Evolutionary conservation across 2,797 vertebrate species (phyloP), one percentile per base, ranked within the genome.

Genomic region (Sarcoramphus papa): DNA sequence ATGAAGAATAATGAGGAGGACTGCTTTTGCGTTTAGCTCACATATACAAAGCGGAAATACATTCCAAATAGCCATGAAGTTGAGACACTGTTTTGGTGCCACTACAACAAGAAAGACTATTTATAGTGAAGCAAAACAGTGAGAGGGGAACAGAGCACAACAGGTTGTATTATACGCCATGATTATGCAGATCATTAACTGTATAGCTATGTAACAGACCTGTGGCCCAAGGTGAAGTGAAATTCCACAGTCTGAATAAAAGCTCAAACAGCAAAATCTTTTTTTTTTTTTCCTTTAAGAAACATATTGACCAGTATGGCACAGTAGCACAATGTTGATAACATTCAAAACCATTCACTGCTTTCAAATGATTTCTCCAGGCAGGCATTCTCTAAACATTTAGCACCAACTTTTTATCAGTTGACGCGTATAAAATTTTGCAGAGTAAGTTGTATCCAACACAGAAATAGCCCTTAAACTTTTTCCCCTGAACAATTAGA

Each of bases 201-300:
- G 20, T 7, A 25, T 2, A 68, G 28, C 50, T 28, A 18, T 0
- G 1, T 18, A 50, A 57, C 18, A 28, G 16, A 50, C 51, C 24
- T 12, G 35, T 14, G 43, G n/a, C 54, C 35, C 48, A 35, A 35
- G 0, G 0, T 1, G 9, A 90, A n/a, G 14, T 9, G 30, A 40
- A 79, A 79, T 47, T 56, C 40, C 27, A 57, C 9, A 35, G 18
- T 3, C 59, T 19, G 13, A 41, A n/a, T 8, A 40, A 73, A 68
- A 57, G 50, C 30, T 40, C 33, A 15, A 59, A 47, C 6, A 51
- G 11, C 18, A 70, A 57, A 54, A 23, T 14, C 3, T 10, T 22
- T 28, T 21, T 20, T 14, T 14, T 56, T 48, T 14, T 15, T 22
- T 4, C 14, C 7, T 19, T 68, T 35, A 35, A 72, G 43, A 51